These are phyloP conservation scores for Tetanocera ferruginea DNA, from an alignment of 2,888 invertebrate species.

Conservation along the genomic window DNA sequence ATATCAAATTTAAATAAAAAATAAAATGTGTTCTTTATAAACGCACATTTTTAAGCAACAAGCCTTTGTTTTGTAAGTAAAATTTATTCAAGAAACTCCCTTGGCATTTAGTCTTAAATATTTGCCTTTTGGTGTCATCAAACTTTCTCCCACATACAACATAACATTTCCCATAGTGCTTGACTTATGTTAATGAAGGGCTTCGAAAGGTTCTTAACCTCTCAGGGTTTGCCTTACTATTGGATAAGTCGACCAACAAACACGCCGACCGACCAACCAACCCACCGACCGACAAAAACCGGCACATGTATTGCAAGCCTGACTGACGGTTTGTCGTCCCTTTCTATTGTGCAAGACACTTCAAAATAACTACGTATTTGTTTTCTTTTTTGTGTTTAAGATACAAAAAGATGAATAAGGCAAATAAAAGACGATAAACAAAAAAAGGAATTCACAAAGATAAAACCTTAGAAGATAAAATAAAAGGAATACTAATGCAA, in stretches of 20 bases:
- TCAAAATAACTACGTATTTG: background rate
- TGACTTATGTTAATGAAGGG: conserved; percentile 27
- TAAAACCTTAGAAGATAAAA: background rate
- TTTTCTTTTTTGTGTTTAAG: background rate
- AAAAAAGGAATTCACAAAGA: background rate
- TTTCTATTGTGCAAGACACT: conserved; percentile 25
- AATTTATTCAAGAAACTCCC: background rate
- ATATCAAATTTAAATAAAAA: too few species aligned
- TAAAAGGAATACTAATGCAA: background rate
- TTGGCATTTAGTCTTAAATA: background rate
- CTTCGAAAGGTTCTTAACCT: conserved; percentile 37
- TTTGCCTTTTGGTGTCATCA: background rate
- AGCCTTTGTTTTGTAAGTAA: background rate
- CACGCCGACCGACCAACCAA: background rate
- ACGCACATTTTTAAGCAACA: too few species aligned
- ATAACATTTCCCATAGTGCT: background rate
- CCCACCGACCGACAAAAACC: background rate
- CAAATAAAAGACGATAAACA: conserved; percentile 21
- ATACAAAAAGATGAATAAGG: conserved; percentile 25
- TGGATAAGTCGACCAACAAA: background rate
- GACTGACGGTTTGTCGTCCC: background rate
- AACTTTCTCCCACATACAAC: background rate
- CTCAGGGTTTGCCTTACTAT: conserved; percentile 11
- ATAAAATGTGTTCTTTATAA: too few species aligned
- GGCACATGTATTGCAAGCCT: background rate